Evolutionary conservation across 2,113 vertebrate genomes (phyloP).

Genomic region (Xiphophorus couchianus): DNA sequence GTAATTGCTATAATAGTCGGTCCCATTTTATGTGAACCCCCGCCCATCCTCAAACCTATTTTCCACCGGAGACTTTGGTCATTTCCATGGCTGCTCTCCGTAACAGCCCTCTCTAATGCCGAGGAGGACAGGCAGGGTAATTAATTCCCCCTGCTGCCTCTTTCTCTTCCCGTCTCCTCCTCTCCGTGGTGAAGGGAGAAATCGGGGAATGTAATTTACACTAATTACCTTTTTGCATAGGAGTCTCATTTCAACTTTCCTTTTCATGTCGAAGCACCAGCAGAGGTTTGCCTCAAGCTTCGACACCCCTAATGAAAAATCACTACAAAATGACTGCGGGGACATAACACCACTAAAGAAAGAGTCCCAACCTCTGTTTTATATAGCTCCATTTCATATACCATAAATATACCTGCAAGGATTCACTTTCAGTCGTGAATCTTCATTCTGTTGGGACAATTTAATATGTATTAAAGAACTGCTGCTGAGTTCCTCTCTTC

Average conservation of each 20-base stretch:
- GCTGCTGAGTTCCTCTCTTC: constrained; percentile 24
- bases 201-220: constrained; percentile 74
- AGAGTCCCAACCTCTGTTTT: background rate
- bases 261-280: constrained; percentile 61
- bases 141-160: constrained; percentile 72
- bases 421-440: background rate
- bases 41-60: constrained; percentile 28
- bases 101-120: constrained; percentile 60
- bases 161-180: constrained; percentile 64
- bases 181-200: constrained; percentile 62
- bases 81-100: constrained; percentile 70
- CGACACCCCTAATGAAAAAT: constrained; percentile 44
- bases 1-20: constrained; percentile 54
- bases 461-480: constrained; percentile 4
- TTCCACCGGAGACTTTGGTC: constrained; percentile 59
- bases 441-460: constrained; percentile 2
- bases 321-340: constrained; percentile 40
- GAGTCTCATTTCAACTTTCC: constrained; percentile 75
- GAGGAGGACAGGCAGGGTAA: constrained; percentile 75
- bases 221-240: constrained; percentile 77
- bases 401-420: background rate
- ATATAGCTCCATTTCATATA: background rate
- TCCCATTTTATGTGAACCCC: constrained; percentile 41
- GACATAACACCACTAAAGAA: constrained; percentile 4
- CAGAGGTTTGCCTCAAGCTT: constrained; percentile 40